Evolutionary conservation across 2,113 vertebrate species (phyloP).

Genomic region (Centropus unirufus): DNA sequence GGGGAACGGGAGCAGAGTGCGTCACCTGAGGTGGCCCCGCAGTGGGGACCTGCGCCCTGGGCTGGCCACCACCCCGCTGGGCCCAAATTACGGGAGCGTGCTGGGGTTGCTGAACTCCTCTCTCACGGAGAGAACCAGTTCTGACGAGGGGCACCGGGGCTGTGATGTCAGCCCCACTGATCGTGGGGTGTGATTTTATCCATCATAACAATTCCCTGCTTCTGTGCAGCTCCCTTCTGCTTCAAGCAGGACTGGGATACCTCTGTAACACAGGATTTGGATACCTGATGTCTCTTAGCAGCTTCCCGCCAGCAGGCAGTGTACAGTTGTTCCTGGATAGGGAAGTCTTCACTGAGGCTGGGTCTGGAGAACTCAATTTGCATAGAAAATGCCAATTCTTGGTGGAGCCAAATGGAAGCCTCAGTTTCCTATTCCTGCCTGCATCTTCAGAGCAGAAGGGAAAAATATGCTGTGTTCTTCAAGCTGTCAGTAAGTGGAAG

Average conservation of each 20-base stretch:
- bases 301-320: not conserved
- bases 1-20: not conserved
- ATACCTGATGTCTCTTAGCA: not conserved
- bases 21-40: not conserved
- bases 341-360: not conserved
- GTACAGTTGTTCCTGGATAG: not conserved
- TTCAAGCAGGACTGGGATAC: not conserved
- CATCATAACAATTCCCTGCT: not conserved
- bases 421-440: not conserved
- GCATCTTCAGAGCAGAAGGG: slow-evolving; percentile 2
- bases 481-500: slow-evolving; percentile 42
- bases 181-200: not conserved
- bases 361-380: not conserved
- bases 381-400: not conserved
- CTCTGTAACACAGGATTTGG: not conserved
- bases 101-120: not conserved
- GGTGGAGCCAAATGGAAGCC: not conserved
- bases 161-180: not conserved
- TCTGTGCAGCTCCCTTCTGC: not conserved
- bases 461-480: not conserved
- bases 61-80: not conserved
- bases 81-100: accelerated
- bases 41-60: no score
- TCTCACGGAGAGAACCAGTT: not conserved
- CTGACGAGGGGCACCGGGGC: not conserved